Percentiles rank a stretch among this genome's conserved stretches.
Evolutionary conservation across 2,797 vertebrate species (phyloP).

Genomic region (Crax fasciolata): DNA sequence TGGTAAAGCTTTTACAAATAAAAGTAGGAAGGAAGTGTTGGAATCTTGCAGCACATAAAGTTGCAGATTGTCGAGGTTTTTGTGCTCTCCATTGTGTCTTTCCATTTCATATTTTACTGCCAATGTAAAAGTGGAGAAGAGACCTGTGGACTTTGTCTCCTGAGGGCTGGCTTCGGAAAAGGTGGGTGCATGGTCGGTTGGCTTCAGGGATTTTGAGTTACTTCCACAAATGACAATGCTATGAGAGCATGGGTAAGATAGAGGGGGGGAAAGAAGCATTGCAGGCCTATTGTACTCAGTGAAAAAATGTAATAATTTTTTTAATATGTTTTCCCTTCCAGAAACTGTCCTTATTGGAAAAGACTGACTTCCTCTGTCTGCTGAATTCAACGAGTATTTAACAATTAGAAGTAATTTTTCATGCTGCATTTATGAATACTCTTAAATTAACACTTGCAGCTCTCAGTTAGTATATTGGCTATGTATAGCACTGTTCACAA

Average conservation of each 20-base stretch:
- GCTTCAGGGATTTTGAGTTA: background rate
- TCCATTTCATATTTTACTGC: rapidly evolving
- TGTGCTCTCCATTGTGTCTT: rapidly evolving
- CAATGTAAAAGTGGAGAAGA: background rate
- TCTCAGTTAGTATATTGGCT: background rate
- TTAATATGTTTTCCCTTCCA: background rate
- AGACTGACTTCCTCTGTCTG: background rate
- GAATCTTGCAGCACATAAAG: background rate
- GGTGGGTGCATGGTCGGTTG: rapidly evolving
- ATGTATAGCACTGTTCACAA: background rate
- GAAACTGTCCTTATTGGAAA: background rate
- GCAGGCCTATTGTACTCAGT: too few species aligned
- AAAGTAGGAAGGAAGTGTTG: background rate
- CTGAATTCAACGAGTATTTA: background rate
- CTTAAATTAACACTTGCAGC: background rate
- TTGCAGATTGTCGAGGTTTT: background rate
- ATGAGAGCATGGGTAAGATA: background rate
- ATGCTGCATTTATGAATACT: background rate
- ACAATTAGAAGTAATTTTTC: background rate
- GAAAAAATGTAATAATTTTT: background rate
- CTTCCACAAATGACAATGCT: background rate
- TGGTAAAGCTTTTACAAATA: background rate
- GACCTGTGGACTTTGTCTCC: background rate
- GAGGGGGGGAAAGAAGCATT: background rate
- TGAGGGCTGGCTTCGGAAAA: background rate